Percentiles rank a stretch among this genome's conserved stretches.
Evolutionary conservation across 92 coral and sea anemone species (phyloP).

Genomic region (Porites cylindrica): DNA sequence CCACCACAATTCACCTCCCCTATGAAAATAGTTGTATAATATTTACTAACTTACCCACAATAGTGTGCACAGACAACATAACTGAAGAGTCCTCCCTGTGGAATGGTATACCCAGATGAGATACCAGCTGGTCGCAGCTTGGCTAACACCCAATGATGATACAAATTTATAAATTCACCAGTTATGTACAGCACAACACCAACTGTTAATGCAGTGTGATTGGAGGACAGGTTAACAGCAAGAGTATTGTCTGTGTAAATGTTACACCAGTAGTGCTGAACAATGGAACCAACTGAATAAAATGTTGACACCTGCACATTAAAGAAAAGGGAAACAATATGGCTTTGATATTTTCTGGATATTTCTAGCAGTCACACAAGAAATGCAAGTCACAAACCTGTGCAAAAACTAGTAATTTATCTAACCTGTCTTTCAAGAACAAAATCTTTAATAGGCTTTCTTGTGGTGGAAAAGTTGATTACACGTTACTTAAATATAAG

Average conservation of each 20-base stretch:
- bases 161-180: conserved; percentile 76
- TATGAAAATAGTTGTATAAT: too few species aligned
- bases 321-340: not conserved
- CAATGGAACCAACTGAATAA: conserved; percentile 76
- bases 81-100: conserved; percentile 78
- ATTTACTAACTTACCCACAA: conserved; percentile 66
- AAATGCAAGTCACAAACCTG: not conserved
- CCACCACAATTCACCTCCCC: too few species aligned
- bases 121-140: conserved; percentile 72
- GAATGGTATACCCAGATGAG: conserved; percentile 65
- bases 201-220: conserved; percentile 47
- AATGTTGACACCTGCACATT: conserved; percentile 52
- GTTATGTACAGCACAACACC: conserved; percentile 58
- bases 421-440: too few species aligned
- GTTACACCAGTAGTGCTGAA: conserved; percentile 92
- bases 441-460: too few species aligned
- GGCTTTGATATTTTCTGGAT: not conserved
- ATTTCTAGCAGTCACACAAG: not conserved
- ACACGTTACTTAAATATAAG: too few species aligned
- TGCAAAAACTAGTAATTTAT: too few species aligned
- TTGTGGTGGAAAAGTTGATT: too few species aligned
- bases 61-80: conserved; percentile 85
- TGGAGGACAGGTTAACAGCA: conserved; percentile 63
- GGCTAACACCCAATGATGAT: conserved; percentile 74
- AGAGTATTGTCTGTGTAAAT: conserved; percentile 57